These are phyloP conservation scores for Cenopis cana DNA, from an alignment of 2,888 invertebrate species.

Conservation along the genomic window DNA sequence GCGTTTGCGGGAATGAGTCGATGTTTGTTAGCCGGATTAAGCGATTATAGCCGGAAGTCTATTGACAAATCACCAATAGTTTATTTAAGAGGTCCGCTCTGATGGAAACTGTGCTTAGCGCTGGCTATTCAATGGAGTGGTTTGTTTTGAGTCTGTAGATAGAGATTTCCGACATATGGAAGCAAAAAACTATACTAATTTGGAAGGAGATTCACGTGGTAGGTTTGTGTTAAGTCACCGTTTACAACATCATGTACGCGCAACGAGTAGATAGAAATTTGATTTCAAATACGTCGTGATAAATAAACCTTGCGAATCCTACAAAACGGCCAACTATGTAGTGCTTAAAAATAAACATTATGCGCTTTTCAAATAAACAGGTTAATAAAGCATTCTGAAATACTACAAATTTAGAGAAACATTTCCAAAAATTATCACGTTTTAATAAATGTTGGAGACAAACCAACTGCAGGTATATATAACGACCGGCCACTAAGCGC, in stretches of 20 bases:
- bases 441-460: conserved; percentile 27
- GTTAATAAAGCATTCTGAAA: neutral
- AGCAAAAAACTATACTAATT: neutral
- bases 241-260: no score
- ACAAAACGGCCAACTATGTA: neutral
- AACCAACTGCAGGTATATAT: conserved; percentile 38
- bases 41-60: conserved; percentile 54
- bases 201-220: neutral
- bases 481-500: conserved; percentile 55
- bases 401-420: neutral
- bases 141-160: conserved; percentile 15
- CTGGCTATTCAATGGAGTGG: conserved; percentile 15
- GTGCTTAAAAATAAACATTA: no score
- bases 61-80: conserved; percentile 60
- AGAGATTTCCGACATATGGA: neutral
- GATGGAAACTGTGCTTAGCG: conserved; percentile 32
- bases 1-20: conserved; percentile 64
- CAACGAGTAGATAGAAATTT: no score
- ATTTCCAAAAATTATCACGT: conserved; percentile 8
- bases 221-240: no score
- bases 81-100: conserved; percentile 52
- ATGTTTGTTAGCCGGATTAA: conserved; percentile 67
- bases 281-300: neutral
- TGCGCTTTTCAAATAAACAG: neutral
- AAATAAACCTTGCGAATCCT: neutral